These are phyloP conservation scores for Caenorhabditis sp. DNA, from an alignment of 2,888 invertebrate genomes.

Conservation along the genomic window DNA sequence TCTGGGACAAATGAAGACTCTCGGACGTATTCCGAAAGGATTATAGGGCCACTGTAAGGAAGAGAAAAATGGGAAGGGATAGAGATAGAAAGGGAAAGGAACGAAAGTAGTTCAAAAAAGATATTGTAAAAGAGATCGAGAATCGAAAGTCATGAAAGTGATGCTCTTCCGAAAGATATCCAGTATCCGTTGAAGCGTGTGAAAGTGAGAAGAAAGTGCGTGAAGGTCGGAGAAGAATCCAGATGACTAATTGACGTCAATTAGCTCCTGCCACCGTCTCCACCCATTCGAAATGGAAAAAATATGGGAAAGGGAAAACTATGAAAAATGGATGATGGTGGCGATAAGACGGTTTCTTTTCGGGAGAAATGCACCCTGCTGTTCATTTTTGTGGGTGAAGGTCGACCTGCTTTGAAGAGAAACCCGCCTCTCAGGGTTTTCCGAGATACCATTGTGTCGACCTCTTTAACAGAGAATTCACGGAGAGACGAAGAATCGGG, in stretches of 20 bases:
- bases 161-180: slow-evolving; percentile 17
- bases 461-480: slow-evolving; percentile 40
- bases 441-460: slow-evolving; percentile 48
- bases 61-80: slow-evolving; percentile 13
- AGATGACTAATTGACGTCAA: slow-evolving; percentile 21
- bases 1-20: slow-evolving; percentile 23
- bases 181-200: slow-evolving; percentile 12
- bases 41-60: slow-evolving; percentile 49
- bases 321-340: slow-evolving; percentile 10
- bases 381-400: slow-evolving; percentile 66
- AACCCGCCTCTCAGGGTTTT: slow-evolving; percentile 24
- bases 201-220: slow-evolving; percentile 32
- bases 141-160: slow-evolving; percentile 22
- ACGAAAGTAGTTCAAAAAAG: slow-evolving; percentile 8
- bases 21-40: slow-evolving; percentile 32
- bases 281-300: slow-evolving; percentile 1
- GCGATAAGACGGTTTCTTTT: slow-evolving; percentile 34
- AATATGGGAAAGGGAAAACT: slow-evolving; percentile 1
- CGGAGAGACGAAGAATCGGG: slow-evolving; percentile 17
- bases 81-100: slow-evolving; percentile 25
- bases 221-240: slow-evolving; percentile 26
- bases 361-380: slow-evolving; percentile 51
- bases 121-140: slow-evolving; percentile 29
- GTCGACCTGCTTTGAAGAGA: slow-evolving; percentile 40
- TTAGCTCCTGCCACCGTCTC: slow-evolving; percentile 14